A percentile compares a stretch with the other conserved stretches of the same genome.
Evolutionary conservation across 2,113 vertebrate genomes (phyloP).

Genomic region (Amphiprion percula): DNA sequence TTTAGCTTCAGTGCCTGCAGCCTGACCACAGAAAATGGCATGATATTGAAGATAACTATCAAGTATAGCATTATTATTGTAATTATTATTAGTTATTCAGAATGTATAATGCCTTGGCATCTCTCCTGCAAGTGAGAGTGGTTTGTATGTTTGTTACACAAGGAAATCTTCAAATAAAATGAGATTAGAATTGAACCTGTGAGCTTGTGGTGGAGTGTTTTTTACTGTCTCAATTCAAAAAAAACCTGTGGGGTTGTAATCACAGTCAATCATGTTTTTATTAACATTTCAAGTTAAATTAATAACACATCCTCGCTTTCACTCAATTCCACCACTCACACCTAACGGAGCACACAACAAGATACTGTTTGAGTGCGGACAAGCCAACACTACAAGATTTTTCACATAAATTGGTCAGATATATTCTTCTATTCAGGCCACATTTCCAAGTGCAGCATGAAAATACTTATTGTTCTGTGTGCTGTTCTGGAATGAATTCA

Average conservation of each 20-base stretch:
- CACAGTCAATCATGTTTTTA: conserved; percentile 64
- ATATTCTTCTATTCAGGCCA: conserved; percentile 37
- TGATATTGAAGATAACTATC: conserved; percentile 60
- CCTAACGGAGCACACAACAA: conserved; percentile 19
- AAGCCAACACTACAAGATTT: conserved; percentile 44
- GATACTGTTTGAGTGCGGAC: conserved; percentile 39
- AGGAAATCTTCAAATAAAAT: conserved; percentile 70
- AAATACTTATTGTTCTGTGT: conserved; percentile 19
- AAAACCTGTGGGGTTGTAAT: background rate
- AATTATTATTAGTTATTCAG: conserved; percentile 38
- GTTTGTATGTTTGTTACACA: conserved; percentile 79
- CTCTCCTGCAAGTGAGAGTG: conserved; percentile 50
- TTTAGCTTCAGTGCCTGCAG: conserved; percentile 55
- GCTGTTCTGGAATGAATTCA: conserved; percentile 6
- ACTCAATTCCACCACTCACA: conserved; percentile 35
- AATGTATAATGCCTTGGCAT: conserved; percentile 61
- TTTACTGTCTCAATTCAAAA: background rate
- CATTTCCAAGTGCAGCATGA: conserved; percentile 39
- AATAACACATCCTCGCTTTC: conserved; percentile 26
- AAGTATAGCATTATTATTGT: conserved; percentile 18
- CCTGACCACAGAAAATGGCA: conserved; percentile 62
- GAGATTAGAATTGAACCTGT: conserved; percentile 19
- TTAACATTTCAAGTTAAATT: conserved; percentile 72
- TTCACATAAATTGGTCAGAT: background rate
- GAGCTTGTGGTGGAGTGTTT: background rate